phyloP scores from a whole-genome alignment of 2,797 vertebrate species.

The Brachyrhaphis roseni region DNA sequence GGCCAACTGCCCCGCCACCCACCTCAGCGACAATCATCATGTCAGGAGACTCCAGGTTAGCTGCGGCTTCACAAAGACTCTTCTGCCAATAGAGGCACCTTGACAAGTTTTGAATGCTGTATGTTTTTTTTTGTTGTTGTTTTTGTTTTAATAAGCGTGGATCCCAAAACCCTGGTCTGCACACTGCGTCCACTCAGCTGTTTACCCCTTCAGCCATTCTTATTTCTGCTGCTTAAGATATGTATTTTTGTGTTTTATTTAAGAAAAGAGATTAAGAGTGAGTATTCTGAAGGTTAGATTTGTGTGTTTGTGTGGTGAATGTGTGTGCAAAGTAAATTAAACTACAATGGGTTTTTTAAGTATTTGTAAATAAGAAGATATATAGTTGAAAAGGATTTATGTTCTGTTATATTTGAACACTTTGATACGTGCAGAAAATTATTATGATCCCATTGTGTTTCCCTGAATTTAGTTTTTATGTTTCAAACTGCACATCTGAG shows the following conservation, averaged over 20 bases:
- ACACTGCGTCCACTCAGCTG: constrained; percentile 57
- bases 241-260: constrained; percentile 68
- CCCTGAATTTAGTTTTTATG: constrained; percentile 43
- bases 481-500: constrained; percentile 48
- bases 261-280: constrained; percentile 29
- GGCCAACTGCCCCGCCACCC: constrained; percentile 9
- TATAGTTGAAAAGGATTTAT: constrained; percentile 59
- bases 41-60: constrained; percentile 70
- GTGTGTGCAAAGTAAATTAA: constrained; percentile 53
- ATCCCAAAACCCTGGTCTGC: constrained; percentile 54
- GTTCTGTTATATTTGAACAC: constrained; percentile 54
- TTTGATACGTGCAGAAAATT: constrained; percentile 54
- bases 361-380: constrained; percentile 75
- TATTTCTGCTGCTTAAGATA: constrained; percentile 69
- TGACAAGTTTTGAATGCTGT: constrained; percentile 69
- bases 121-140: constrained; percentile 41
- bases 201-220: constrained; percentile 73
- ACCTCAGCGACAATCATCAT: constrained; percentile 74
- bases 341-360: constrained; percentile 18
- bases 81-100: constrained; percentile 66
- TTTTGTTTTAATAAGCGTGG: constrained; percentile 29
- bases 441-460: constrained; percentile 33
- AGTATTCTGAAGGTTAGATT: constrained; percentile 42
- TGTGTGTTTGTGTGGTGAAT: constrained; percentile 29
- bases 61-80: constrained; percentile 65